Percentiles rank a stretch among this genome's conserved stretches.
phyloP scores from a whole-genome alignment of 2,888 invertebrate genomes.

The Ptilodon capucinus region DNA sequence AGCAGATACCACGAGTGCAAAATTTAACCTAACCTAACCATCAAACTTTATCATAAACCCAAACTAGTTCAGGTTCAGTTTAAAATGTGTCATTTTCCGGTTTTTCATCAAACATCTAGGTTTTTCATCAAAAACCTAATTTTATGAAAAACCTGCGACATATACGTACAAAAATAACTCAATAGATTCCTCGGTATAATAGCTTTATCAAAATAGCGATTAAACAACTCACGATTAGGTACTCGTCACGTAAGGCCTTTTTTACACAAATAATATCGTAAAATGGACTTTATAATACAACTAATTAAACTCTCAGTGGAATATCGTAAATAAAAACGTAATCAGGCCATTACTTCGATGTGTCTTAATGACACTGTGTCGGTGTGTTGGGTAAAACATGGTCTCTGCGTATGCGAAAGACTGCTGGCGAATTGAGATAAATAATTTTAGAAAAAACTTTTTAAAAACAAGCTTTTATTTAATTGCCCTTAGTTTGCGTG shows the following conservation, averaged over 20 bases:
- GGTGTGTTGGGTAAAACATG: conserved; percentile 22
- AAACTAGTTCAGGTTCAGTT: no score
- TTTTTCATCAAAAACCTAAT: neutral
- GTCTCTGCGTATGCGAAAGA: neutral
- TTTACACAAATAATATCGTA: conserved; percentile 15
- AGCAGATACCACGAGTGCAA: no score
- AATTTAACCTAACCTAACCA: no score
- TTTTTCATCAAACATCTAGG: no score
- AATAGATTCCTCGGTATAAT: no score
- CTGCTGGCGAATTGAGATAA: conserved; percentile 2
- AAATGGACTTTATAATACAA: conserved; percentile 16
- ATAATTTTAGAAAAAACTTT: no score
- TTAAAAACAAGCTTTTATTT: no score
- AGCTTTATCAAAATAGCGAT: neutral
- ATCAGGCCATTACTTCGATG: conserved; percentile 31
- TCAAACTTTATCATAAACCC: no score
- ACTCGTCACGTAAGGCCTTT: conserved; percentile 8
- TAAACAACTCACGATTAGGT: conserved; percentile 1
- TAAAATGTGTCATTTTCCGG: no score
- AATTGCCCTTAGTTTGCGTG: no score
- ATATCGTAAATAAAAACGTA: conserved; percentile 26
- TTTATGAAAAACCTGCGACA: no score
- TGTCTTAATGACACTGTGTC: conserved; percentile 25
- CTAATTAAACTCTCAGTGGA: conserved; percentile 23
- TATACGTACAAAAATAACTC: no score